Conservation (phyloP, 2,113 vertebrate species). For the Burhinus oedicnemus region DNA sequence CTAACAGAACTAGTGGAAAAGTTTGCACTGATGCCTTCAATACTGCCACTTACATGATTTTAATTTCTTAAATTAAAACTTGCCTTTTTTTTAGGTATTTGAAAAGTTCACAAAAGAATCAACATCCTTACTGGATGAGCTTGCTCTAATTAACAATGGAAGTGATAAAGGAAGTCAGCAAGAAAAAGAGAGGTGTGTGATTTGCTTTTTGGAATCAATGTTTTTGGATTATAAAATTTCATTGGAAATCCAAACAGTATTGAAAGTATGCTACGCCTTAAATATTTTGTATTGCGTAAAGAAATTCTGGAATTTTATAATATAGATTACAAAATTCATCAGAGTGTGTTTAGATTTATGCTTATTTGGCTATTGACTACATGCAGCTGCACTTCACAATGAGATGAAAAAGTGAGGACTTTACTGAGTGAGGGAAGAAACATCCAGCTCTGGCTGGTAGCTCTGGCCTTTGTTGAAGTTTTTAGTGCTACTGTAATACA, state of each 20-base stretch:
- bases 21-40: not conserved
- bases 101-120: slow-evolving; percentile 99
- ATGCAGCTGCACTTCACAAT: not conserved
- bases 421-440: not conserved
- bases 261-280: not conserved
- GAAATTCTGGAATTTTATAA: not conserved
- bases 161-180: slow-evolving; percentile 87
- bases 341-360: not conserved
- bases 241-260: not conserved
- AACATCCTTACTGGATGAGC: slow-evolving; percentile 92
- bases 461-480: not conserved
- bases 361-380: not conserved
- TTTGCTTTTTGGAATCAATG: not conserved
- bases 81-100: slow-evolving; percentile 84
- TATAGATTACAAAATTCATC: not conserved
- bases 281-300: not conserved
- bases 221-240: not conserved
- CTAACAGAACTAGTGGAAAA: not conserved
- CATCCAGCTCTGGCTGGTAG: not conserved
- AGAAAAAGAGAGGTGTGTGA: slow-evolving; percentile 89
- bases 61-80: not conserved
- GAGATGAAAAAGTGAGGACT: not conserved
- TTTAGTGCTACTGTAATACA: not conserved
- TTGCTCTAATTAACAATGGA: slow-evolving; percentile 93
- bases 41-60: not conserved